These are phyloP conservation scores for Watsonalla cultraria DNA, from an alignment of 2,888 invertebrate species.

Conservation along the genomic window DNA sequence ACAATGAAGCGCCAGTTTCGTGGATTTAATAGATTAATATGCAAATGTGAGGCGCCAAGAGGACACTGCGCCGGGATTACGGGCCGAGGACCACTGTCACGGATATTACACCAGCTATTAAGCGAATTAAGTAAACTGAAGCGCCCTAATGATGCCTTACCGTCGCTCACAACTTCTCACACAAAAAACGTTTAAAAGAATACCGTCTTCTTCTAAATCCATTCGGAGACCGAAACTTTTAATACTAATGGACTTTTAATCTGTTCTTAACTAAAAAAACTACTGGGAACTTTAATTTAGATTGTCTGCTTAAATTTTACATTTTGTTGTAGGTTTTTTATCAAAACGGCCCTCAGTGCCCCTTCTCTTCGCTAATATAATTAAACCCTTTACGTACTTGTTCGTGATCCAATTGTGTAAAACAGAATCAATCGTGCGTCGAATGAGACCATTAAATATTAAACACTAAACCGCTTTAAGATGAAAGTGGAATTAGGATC, in stretches of 20 bases:
- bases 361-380: too few relatives aligned
- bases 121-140: slow-evolving; percentile 15
- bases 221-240: too few relatives aligned
- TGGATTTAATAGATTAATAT: slow-evolving; percentile 16
- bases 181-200: not conserved
- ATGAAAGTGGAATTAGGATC: slow-evolving; percentile 10
- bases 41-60: slow-evolving; percentile 9
- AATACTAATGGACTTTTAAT: too few relatives aligned
- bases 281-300: too few relatives aligned
- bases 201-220: not conserved
- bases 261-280: too few relatives aligned
- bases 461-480: slow-evolving; percentile 10
- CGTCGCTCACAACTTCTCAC: not conserved
- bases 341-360: not conserved
- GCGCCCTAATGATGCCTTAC: slow-evolving; percentile 11
- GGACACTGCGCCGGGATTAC: slow-evolving; percentile 8
- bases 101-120: slow-evolving; percentile 16
- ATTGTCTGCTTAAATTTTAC: too few relatives aligned
- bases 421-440: not conserved
- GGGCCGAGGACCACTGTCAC: slow-evolving; percentile 9
- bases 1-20: slow-evolving; percentile 6
- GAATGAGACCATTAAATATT: slow-evolving; percentile 8
- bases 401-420: too few relatives aligned
- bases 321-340: too few relatives aligned
- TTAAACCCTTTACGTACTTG: too few relatives aligned